Evolutionary conservation across 2,797 vertebrate genomes (phyloP), one percentile per base, ranked within the genome.

Genomic region (Eulemur coronatus): DNA sequence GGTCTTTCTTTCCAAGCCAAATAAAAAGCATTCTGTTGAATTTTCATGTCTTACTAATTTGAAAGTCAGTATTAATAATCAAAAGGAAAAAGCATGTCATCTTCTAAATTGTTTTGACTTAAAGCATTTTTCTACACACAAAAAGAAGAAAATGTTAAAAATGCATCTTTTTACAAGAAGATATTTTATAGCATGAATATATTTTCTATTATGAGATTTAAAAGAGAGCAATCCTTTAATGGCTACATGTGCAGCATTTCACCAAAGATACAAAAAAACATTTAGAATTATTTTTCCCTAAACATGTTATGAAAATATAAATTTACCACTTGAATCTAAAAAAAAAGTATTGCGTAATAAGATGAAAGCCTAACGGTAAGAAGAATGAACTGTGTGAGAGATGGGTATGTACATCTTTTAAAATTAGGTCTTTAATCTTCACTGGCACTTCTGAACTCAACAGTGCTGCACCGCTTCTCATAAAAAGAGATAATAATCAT

Each of bases 341-440:
- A 57, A 86, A 86, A 69, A 38, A 85, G 2, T 94, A 50, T 84
- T 63, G 55, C 61, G 6, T 87, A 80, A 52, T 69, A 46, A 30
- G 18, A 91, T 35, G 70, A 90, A 59, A 61, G 92, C n/a, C 7
- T 2, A 24, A 38, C 92, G 73, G 76, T 35, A 76, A 46, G 7
- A 89, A 89, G 55, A 93, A 91, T 46, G 33, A 73, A n/a, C 5
- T 30, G 8, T 33, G 22, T 38, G 35, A 57, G 61, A 88, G 59
- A 67, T 0, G 30, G 43, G 9, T 17, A 33, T 3, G 13, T 10
- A 17, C 22, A 5, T 52, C 57, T 57, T 92, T 90, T 76, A n/a
- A 80, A 50, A 95, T 57, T 33, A 81, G 63, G 28, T 38, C 70
- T 94, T 96, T 73, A 67, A 89, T 70, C 93, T 94, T 89, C 35